Conservation (phyloP, 2,797 vertebrate species). For the Rallus crepitans region DNA sequence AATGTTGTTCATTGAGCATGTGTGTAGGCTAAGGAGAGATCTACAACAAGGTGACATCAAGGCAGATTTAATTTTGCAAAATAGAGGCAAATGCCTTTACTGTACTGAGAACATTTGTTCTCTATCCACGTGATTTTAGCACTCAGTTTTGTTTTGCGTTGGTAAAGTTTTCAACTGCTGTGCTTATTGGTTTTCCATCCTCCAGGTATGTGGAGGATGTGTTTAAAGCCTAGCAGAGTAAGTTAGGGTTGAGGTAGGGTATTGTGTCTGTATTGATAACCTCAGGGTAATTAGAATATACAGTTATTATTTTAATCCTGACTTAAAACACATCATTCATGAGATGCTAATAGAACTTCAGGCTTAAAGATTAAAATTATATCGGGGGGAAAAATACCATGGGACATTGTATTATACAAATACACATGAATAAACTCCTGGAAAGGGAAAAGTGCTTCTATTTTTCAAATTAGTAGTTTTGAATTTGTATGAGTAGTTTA, state of each 20-base stretch:
- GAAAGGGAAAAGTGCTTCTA: background rate
- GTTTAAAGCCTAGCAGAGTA: background rate
- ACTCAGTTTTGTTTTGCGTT: background rate
- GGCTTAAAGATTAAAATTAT: background rate
- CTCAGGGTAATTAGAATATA: background rate
- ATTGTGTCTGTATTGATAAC: background rate
- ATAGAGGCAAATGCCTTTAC: background rate
- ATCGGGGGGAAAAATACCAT: background rate
- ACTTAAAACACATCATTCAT: background rate
- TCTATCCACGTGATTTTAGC: background rate
- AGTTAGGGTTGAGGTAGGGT: background rate
- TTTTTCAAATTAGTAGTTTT: background rate
- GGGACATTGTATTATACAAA: background rate
- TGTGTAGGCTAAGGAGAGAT: background rate
- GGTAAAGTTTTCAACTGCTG: background rate
- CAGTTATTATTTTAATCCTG: background rate
- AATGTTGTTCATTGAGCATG: background rate
- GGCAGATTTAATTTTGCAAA: background rate
- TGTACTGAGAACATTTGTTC: background rate
- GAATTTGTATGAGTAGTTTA: background rate
- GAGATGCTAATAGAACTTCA: background rate
- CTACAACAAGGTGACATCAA: background rate
- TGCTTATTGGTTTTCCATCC: background rate
- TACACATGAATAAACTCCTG: background rate
- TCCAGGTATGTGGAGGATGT: background rate